A percentile compares a stretch with the other conserved stretches of the same genome.
Conservation (phyloP, 2,113 vertebrate species). For the Pyxicephalus adspersus region DNA sequence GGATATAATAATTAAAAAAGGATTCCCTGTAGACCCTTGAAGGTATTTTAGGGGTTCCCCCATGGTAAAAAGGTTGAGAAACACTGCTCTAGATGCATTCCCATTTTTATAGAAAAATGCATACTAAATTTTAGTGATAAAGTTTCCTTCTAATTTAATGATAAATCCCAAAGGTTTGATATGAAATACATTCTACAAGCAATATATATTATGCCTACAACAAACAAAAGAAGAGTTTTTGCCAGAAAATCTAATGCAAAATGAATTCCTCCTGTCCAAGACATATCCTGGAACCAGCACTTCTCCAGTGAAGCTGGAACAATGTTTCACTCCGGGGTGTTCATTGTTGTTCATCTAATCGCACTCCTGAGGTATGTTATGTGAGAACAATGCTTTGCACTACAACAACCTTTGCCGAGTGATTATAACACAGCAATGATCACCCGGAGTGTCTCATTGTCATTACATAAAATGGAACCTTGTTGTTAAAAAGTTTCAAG, state of each 20-base stretch:
- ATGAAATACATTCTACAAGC: too few species aligned
- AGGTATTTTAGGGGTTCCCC: too few species aligned
- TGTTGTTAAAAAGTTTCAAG: constrained; percentile 53
- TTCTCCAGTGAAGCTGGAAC: constrained; percentile 53
- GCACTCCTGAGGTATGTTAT: constrained; percentile 46
- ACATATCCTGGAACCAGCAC: constrained; percentile 58
- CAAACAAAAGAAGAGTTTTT: constrained; percentile 24
- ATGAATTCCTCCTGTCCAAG: constrained; percentile 60
- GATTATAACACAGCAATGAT: constrained; percentile 53
- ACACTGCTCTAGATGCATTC: too few species aligned
- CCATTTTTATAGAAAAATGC: too few species aligned
- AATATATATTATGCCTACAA: background rate
- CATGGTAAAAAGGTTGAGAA: too few species aligned
- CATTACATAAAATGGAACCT: constrained; percentile 51
- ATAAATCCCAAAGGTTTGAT: too few species aligned
- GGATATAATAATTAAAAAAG: too few species aligned
- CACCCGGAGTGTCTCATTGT: constrained; percentile 50
- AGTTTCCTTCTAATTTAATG: too few species aligned
- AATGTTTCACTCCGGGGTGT: constrained; percentile 41
- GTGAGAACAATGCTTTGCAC: constrained; percentile 46
- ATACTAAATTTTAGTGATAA: too few species aligned
- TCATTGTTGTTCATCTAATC: constrained; percentile 50
- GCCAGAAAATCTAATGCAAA: constrained; percentile 65
- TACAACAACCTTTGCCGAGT: constrained; percentile 48
- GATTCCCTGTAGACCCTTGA: too few species aligned